Evolutionary conservation across 2,797 vertebrate genomes (phyloP), one percentile per base, ranked within the genome.

Genomic region (Perodicticus potto): DNA sequence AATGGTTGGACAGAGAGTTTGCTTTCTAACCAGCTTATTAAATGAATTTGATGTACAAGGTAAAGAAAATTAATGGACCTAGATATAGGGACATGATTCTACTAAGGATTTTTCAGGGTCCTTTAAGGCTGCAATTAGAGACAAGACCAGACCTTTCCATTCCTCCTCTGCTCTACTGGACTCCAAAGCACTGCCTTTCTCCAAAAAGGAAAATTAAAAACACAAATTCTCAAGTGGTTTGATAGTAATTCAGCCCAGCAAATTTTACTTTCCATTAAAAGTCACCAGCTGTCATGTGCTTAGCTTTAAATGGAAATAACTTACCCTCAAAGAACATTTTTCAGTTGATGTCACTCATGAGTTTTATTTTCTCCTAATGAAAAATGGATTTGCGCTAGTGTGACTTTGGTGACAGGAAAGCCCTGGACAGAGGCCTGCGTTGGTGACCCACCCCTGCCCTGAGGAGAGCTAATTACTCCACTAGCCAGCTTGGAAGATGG

Each of bases 231-330:
- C 88, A 73, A 97, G 97, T 96, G 98, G 85, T 93, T 98, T 97
- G 95, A 67, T 96, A 96, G 94, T 96, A 87, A 92, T 89, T 86
- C 95, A 97, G 84, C 88, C 95, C 97, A 98, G 97, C 93, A 94
- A 29, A 19, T 97, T 98, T 97, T 95, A 94, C 97, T 98, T 98
- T 96, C 98, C 98, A 97, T 97, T 97, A 97, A 96, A 97, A 97
- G 91, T 96, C 96, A 95, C 93, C 95, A 96, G 97, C 93, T 97
- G 96, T 97, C 97, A 93, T 2, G 8, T 43, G 98, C 98, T 76
- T 69, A 13, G 17, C 97, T 98, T 97, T 93, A 93, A 97, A 97
- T 98, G 97, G 96, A 98, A 98, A 97, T 95, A 92, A 70, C 55
- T 96, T 91, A 70, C 93, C 97, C 97, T 94, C 81, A 94, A 78